Conservation (phyloP, 2,113 vertebrate species). For the Archocentrus centrarchus region DNA sequence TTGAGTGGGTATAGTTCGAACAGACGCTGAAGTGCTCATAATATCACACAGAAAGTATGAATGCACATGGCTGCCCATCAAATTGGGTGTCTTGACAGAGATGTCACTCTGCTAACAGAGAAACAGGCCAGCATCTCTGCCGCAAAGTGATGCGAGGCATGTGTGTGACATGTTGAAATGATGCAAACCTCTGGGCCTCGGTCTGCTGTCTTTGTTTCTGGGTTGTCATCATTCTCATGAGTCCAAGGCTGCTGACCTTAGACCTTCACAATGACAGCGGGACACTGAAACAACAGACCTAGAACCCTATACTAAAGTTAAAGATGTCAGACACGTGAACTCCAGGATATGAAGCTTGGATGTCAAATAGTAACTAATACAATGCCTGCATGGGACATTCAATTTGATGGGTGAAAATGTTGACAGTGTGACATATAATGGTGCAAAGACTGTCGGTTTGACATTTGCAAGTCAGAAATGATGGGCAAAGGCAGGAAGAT, state of each 20-base stretch:
- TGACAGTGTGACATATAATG: constrained; percentile 29
- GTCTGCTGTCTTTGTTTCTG: constrained; percentile 10
- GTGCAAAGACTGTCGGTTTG: constrained; percentile 13
- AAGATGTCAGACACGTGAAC: constrained; percentile 29
- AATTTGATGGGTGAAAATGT: constrained; percentile 15
- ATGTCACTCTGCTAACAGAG: constrained; percentile 31
- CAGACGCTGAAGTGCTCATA: background rate
- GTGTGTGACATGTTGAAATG: constrained; percentile 28
- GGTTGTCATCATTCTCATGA: constrained; percentile 26
- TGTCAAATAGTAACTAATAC: constrained; percentile 25
- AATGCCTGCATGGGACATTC: background rate
- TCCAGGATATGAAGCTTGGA: background rate
- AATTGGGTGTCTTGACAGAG: constrained; percentile 26
- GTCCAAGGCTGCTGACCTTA: constrained; percentile 28
- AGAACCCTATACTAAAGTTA: background rate
- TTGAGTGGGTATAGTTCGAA: background rate
- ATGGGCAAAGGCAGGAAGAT: constrained; percentile 36
- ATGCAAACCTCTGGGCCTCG: constrained; percentile 33
- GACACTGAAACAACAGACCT: constrained; percentile 12
- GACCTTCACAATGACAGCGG: constrained; percentile 39
- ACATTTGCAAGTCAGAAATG: constrained; percentile 24
- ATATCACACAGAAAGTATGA: background rate
- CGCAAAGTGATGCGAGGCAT: constrained; percentile 13
- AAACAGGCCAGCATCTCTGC: constrained; percentile 20
- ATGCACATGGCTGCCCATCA: constrained; percentile 7